Base-by-base conservation (phyloP, 2,797 vertebrate genomes). In the Cebuella pygmaea region DNA sequence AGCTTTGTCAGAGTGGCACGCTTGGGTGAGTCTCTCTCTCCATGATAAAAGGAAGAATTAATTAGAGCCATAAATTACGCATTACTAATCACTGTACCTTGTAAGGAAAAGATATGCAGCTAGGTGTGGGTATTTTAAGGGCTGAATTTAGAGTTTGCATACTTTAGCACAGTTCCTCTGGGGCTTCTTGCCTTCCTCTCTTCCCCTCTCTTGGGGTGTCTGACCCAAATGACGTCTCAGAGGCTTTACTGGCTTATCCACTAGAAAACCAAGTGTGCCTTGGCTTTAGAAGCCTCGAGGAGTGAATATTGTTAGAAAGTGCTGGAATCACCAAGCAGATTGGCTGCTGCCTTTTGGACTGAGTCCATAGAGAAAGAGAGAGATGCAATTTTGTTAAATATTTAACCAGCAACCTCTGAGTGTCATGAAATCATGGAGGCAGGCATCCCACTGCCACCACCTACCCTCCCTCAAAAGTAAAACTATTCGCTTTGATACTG, bases 11-110 rank as follows among this genome's bases (percentile, higher is more conserved):
- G 52, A 87, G 30, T 83, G 64, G 79, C 52, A 90, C 2, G 75
- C 92, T 83, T 97, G 74, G 84, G 74, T 87, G 70, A 76, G n/a
- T 94, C 86, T 70, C 70, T 96, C 90, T 96, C 90, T 93, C 44
- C 36, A 24, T 52, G 67, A 98, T 90, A 96, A 96, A 97, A 64
- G 44, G 78, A 95, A 96, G 88, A 98, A 96, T 97, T 97, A 91
- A 97, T 96, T 97, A 78, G 76, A 94, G 80, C 52, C 67, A 94
- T 95, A 96, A 92, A 96, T 97, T 96, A 97, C 88, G 93, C 92
- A 93, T 97, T 94, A 52, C 78, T 96, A 97, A 96, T 97, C 89
- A 97, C 55, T 41, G 67, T 3, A 10, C 81, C 36, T 90, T 91
- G 46, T n/a, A 92, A 88, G 67, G 64, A 61, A 90, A 75, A 93